These are phyloP conservation scores for Oryzias javanicus DNA, from an alignment of 2,113 vertebrate genomes.

Conservation along the genomic window DNA sequence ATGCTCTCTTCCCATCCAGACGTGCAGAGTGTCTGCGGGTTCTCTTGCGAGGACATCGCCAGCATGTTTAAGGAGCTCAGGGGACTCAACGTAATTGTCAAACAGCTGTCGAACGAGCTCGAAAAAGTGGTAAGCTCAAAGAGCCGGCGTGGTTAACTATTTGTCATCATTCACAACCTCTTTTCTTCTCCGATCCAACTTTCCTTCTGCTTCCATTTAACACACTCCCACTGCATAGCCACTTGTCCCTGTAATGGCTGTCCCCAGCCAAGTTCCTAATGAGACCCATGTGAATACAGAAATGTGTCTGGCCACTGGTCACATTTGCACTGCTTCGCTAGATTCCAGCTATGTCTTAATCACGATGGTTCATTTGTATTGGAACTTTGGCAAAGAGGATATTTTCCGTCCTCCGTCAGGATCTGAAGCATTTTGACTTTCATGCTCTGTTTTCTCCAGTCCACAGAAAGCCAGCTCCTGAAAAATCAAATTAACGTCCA, in stretches of 20 bases:
- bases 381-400: constrained; percentile 68
- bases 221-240: constrained; percentile 37
- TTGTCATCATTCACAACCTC: constrained; percentile 28
- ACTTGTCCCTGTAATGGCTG: constrained; percentile 63
- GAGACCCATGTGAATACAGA: constrained; percentile 70
- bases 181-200: constrained; percentile 11
- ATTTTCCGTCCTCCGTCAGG: constrained; percentile 62
- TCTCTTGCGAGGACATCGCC: constrained; percentile 91
- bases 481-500: constrained; percentile 73
- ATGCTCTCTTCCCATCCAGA: constrained; percentile 63
- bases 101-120: constrained; percentile 86
- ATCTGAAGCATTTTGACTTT: constrained; percentile 25
- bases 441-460: constrained; percentile 68
- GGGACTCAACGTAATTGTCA: constrained; percentile 87
- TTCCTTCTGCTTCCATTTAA: constrained; percentile 27
- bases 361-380: constrained; percentile 66
- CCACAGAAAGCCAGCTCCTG: constrained; percentile 77
- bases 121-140: constrained; percentile 86
- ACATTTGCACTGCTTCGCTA: constrained; percentile 57
- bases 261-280: constrained; percentile 64
- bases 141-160: constrained; percentile 28
- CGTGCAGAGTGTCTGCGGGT: constrained; percentile 87
- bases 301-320: constrained; percentile 61
- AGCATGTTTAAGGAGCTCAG: constrained; percentile 91
- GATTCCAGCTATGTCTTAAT: constrained; percentile 68